Conservation (phyloP, 2,113 vertebrate genomes). For the Podarcis cretensis region DNA sequence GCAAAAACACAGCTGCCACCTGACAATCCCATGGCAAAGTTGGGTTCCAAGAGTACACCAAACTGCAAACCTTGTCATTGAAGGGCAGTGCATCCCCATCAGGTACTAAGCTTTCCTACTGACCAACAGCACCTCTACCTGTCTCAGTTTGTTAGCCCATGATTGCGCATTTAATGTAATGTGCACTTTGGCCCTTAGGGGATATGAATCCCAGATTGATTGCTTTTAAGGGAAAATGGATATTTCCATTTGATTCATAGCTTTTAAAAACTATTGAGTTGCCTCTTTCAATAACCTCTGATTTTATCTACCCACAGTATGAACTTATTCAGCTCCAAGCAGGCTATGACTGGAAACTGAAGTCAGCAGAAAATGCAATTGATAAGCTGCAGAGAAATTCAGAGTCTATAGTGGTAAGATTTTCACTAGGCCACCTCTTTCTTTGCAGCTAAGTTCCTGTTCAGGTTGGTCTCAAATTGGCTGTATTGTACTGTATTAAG, state of each 20-base stretch:
- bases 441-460: not conserved
- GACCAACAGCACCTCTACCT: not conserved
- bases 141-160: not conserved
- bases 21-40: not conserved
- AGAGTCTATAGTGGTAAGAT: conserved; percentile 79
- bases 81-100: not conserved
- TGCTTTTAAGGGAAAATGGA: not conserved
- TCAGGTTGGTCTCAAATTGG: not conserved
- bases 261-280: not conserved
- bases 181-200: not conserved
- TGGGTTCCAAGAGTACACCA: not conserved
- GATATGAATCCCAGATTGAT: not conserved
- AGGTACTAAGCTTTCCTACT: not conserved
- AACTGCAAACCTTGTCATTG: not conserved
- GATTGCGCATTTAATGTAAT: not conserved
- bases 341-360: conserved; percentile 76
- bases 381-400: conserved; percentile 83
- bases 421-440: not conserved
- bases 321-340: conserved; percentile 75
- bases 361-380: conserved; percentile 81
- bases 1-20: not conserved
- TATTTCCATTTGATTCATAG: not conserved
- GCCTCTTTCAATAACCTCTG: not conserved
- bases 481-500: not conserved
- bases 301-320: conserved; percentile 64